Evolutionary conservation across 2,113 vertebrate genomes (phyloP), one percentile per base, ranked within the genome.

Genomic region (Dendrocopos noguchii): DNA sequence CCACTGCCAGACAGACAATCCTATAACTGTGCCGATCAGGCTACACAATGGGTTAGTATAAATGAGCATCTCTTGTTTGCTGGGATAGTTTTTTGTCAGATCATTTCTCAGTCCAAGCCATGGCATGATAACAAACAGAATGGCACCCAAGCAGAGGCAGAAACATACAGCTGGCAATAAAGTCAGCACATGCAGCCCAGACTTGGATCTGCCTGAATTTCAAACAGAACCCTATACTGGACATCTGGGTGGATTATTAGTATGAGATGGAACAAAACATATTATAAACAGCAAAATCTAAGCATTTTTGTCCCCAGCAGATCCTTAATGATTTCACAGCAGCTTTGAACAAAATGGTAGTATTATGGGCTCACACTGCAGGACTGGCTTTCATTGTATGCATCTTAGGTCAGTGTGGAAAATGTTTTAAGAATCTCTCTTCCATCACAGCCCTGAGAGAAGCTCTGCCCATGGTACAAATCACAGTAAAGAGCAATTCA

Each of bases 161-260:
- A 83, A 88, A 71, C 4, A 1, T 52, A 66, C 33, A 87, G 59
- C 56, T 85, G 80, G 79, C 76, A 93, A 15, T 27, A 61, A 78
- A 31, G 63, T 31, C 47, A 75, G 67, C 42, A 64, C 53, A 64
- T 11, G 36, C 79, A 91, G 76, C 31, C 82, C 88, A 88, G 80
- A 67, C 61, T 61, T 88, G 82, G 75, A 94, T 88, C 65, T 80
- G 47, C 61, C 60, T 44, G 47, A 83, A 87, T 47, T 77, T 95
- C 76, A 91, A 93, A 72, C 36, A 88, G 80, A 53, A 83, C 47
- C 36, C 65, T 83, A 65, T n/a, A n/a, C 25, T 5, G 90, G 93
- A 65, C 80, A 95, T 93, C 80, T 88, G 83, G 61, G 33, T 65
- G 47, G 90, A 83, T 94, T 93, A 91, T 67, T 86, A 67, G 60